A percentile compares a stretch with the other conserved stretches of the same genome.
These are phyloP conservation scores for Arctocebus calabarensis DNA, from an alignment of 2,797 vertebrate species.

Conservation along the genomic window DNA sequence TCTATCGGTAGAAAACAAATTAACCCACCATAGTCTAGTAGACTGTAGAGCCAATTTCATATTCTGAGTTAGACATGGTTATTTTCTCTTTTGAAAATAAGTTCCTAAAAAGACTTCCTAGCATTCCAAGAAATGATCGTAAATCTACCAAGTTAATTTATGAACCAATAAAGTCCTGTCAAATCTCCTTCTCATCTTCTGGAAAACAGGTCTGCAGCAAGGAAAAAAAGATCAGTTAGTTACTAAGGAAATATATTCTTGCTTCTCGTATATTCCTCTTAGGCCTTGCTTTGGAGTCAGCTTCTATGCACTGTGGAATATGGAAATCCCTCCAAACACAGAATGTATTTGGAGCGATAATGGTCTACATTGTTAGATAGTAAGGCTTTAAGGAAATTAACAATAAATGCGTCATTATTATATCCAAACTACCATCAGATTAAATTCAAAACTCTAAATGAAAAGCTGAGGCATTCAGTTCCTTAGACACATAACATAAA, in stretches of 20 bases:
- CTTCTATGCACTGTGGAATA: slow-evolving; percentile 45
- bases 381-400: slow-evolving; percentile 82
- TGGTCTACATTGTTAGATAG: slow-evolving; percentile 79
- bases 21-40: background rate
- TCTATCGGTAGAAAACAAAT: slow-evolving; percentile 40
- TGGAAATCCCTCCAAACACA: slow-evolving; percentile 65
- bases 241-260: slow-evolving; percentile 79
- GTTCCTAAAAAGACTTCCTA: slow-evolving; percentile 83
- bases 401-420: slow-evolving; percentile 82
- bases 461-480: slow-evolving; percentile 81
- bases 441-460: slow-evolving; percentile 83
- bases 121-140: slow-evolving; percentile 78
- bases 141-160: slow-evolving; percentile 86
- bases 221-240: slow-evolving; percentile 62
- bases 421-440: slow-evolving; percentile 81
- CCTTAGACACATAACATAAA: slow-evolving; percentile 63
- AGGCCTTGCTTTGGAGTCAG: slow-evolving; percentile 65
- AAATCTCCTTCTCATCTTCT: slow-evolving; percentile 82
- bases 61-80: slow-evolving; percentile 69
- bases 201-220: slow-evolving; percentile 77
- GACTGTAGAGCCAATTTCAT: slow-evolving; percentile 67
- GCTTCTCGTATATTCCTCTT: slow-evolving; percentile 76
- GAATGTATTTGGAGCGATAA: slow-evolving; percentile 51
- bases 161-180: slow-evolving; percentile 85
- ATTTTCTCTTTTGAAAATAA: slow-evolving; percentile 72